phyloP scores from a whole-genome alignment of 2,113 vertebrate genomes.

The Passer domesticus region DNA sequence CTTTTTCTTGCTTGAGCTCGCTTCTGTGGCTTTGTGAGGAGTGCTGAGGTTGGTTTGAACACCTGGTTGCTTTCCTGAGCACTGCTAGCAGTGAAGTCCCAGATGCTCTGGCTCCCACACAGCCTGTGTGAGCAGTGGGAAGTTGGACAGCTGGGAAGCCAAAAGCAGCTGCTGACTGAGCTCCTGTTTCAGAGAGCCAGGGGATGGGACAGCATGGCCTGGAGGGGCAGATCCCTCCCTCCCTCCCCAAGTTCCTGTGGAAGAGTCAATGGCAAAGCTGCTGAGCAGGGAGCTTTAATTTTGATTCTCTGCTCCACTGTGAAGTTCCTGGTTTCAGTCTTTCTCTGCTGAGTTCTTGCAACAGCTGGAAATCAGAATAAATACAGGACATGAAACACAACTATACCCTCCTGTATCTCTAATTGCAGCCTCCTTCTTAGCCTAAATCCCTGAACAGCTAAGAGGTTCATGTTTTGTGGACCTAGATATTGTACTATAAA shows the following conservation, averaged over 20 bases:
- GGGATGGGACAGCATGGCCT: background rate
- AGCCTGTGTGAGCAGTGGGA: background rate
- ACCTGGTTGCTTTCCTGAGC: background rate
- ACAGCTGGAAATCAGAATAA: background rate
- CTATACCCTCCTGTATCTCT: background rate
- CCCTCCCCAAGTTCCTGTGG: background rate
- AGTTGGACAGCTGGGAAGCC: fast-evolving
- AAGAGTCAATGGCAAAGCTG: background rate
- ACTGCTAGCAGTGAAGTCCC: fast-evolving
- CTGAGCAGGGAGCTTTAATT: background rate
- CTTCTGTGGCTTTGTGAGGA: background rate
- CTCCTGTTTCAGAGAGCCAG: fast-evolving
- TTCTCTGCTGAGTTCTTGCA: background rate
- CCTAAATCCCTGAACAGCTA: background rate
- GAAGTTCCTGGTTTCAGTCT: background rate
- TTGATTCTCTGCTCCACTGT: background rate
- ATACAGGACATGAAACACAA: fast-evolving
- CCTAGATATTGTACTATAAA: background rate
- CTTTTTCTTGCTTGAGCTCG: background rate
- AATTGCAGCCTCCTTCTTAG: background rate
- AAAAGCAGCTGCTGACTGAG: background rate
- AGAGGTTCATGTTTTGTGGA: background rate
- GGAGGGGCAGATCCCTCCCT: background rate
- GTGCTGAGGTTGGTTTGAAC: background rate
- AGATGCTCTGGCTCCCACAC: fast-evolving